Evolutionary conservation across 2,797 vertebrate genomes (phyloP).

Genomic region (Antrozous pallidus): DNA sequence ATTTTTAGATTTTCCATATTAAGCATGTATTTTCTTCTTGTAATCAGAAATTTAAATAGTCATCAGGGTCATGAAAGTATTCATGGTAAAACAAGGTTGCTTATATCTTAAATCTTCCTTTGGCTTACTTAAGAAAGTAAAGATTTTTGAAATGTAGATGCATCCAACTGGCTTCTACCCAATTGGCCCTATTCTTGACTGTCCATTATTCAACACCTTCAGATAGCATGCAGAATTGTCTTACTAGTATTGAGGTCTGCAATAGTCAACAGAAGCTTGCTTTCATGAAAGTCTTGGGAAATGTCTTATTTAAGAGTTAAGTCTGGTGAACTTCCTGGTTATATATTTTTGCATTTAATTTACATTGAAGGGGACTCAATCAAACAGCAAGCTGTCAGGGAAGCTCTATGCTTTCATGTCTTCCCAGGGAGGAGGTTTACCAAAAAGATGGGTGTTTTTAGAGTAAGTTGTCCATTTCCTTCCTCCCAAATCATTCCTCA

Average conservation of each 20-base stretch:
- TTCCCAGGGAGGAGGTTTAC: slow-evolving; percentile 22
- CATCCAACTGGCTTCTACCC: neutral
- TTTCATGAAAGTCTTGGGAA: slow-evolving; percentile 48
- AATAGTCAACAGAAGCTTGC: neutral
- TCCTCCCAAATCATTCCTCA: slow-evolving; percentile 19
- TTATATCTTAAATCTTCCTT: neutral
- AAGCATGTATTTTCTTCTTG: neutral
- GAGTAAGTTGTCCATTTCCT: slow-evolving; percentile 9
- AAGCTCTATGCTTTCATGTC: neutral
- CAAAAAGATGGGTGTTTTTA: slow-evolving; percentile 27
- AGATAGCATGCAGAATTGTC: neutral
- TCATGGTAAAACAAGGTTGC: neutral
- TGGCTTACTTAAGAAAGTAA: neutral
- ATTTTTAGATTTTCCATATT: neutral
- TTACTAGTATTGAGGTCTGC: neutral
- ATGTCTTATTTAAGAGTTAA: neutral
- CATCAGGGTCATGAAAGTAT: neutral
- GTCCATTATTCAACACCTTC: neutral
- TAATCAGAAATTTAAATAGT: slow-evolving; percentile 1
- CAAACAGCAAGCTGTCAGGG: slow-evolving; percentile 26
- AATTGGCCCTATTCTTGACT: neutral
- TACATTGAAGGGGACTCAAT: neutral
- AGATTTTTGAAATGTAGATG: neutral
- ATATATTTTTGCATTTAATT: slow-evolving; percentile 69
- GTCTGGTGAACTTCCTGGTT: slow-evolving; percentile 62